Evolutionary conservation across 2,797 vertebrate genomes (phyloP).

Genomic region (Gallirallus australis): DNA sequence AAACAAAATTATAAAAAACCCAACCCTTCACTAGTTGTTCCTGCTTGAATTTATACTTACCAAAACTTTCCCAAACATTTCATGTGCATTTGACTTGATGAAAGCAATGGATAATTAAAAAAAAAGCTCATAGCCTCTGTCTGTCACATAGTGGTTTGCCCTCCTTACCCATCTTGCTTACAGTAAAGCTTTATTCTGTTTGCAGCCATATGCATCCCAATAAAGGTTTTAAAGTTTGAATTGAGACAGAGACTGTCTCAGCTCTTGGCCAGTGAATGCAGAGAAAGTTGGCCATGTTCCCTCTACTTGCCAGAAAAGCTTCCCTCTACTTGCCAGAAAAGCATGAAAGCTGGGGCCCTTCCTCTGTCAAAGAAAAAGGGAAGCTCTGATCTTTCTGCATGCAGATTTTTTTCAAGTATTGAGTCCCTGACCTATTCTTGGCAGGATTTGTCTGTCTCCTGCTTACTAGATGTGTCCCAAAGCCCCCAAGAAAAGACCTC

Average conservation of each 20-base stretch:
- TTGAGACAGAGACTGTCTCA: slow-evolving; percentile 43
- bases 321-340: slow-evolving; percentile 54
- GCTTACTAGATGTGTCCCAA: neutral
- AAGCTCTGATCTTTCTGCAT: slow-evolving; percentile 9
- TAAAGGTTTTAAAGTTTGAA: slow-evolving; percentile 50
- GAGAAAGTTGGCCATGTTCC: slow-evolving; percentile 51
- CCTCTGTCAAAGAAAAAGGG: neutral
- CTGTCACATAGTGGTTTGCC: neutral
- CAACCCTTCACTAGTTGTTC: neutral
- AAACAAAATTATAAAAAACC: neutral
- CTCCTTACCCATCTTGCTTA: neutral
- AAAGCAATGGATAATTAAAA: neutral
- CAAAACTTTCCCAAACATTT: neutral
- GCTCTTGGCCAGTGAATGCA: slow-evolving; percentile 36
- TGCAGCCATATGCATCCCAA: neutral
- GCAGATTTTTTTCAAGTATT: neutral
- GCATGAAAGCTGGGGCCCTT: slow-evolving; percentile 35
- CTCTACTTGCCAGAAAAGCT: neutral
- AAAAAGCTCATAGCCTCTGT: neutral
- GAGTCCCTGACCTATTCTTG: neutral
- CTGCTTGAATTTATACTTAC: neutral
- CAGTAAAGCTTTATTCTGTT: neutral
- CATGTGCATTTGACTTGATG: neutral
- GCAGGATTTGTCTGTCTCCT: neutral
- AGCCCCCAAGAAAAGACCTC: neutral